Percentiles rank a stretch among this genome's conserved stretches.
These are phyloP conservation scores for Uromys caudimaculatus DNA, from an alignment of 2,797 vertebrate species.

Conservation along the genomic window DNA sequence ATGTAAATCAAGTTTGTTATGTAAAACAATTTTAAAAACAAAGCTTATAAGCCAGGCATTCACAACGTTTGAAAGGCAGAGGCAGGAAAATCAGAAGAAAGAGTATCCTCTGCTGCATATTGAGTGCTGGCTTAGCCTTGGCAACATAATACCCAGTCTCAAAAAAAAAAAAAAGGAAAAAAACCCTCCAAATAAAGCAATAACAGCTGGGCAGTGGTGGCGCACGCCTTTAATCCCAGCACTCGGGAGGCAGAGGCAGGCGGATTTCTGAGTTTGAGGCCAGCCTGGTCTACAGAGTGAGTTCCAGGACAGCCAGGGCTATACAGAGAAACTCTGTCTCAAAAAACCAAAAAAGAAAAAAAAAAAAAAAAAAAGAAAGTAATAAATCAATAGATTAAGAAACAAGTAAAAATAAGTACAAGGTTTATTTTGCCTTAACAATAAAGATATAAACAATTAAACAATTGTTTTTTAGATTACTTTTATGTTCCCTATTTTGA, in stretches of 20 bases:
- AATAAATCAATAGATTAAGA: background rate
- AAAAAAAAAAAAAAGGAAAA: background rate
- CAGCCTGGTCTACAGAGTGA: too few relatives aligned
- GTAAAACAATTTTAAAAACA: constrained; percentile 25
- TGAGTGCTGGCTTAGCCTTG: background rate
- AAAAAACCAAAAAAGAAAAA: background rate
- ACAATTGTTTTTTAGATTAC: constrained; percentile 41
- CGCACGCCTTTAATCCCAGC: too few relatives aligned
- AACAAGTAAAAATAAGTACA: background rate
- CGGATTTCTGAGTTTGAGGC: too few relatives aligned
- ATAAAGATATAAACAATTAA: constrained; percentile 50
- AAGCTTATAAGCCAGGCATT: background rate
- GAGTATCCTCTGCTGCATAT: background rate
- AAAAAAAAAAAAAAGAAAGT: background rate
- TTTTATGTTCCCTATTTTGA: constrained; percentile 13
- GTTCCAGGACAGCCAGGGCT: too few relatives aligned
- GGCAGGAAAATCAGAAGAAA: background rate
- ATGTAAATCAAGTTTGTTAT: constrained; percentile 66
- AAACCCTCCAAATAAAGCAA: background rate
- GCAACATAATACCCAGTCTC: background rate
- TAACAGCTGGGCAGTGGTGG: too few relatives aligned
- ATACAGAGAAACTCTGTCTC: too few relatives aligned
- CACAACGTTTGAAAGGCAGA: background rate
- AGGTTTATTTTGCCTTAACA: constrained; percentile 15
- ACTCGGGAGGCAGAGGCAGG: too few relatives aligned